Conservation (phyloP, 2,113 vertebrate genomes). For the Recurvirostra avosetta region DNA sequence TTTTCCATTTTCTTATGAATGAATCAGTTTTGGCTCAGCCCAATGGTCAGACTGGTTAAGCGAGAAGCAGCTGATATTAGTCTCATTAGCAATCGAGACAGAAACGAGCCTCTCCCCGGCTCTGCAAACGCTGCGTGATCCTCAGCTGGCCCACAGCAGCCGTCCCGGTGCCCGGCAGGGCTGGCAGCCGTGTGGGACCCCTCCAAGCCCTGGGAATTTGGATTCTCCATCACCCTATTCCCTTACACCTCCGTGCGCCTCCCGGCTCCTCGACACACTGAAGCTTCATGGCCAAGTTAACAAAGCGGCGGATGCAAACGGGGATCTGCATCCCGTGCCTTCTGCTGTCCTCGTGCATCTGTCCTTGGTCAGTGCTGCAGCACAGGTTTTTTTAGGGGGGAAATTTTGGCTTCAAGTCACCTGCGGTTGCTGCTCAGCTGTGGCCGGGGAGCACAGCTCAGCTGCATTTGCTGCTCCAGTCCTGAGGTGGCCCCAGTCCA, state of each 20-base stretch:
- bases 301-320: fast-evolving
- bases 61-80: background rate
- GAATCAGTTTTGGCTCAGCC: constrained; percentile 51
- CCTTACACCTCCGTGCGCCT: background rate
- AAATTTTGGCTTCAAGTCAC: fast-evolving
- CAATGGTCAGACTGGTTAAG: constrained; percentile 35
- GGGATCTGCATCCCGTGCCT: background rate
- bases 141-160: background rate
- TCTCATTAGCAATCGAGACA: background rate
- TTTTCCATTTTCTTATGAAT: constrained; percentile 29
- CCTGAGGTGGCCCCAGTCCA: background rate
- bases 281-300: fast-evolving
- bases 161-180: fast-evolving
- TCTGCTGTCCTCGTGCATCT: background rate
- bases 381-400: fast-evolving
- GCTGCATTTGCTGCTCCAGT: background rate
- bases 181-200: background rate
- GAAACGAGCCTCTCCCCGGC: background rate
- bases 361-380: background rate
- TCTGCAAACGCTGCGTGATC: background rate
- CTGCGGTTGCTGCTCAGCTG: background rate
- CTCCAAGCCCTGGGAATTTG: fast-evolving
- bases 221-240: background rate
- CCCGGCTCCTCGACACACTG: fast-evolving
- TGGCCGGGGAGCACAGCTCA: fast-evolving